phyloP scores from a whole-genome alignment of 2,888 invertebrate species.

The Ennomos quercinarius region DNA sequence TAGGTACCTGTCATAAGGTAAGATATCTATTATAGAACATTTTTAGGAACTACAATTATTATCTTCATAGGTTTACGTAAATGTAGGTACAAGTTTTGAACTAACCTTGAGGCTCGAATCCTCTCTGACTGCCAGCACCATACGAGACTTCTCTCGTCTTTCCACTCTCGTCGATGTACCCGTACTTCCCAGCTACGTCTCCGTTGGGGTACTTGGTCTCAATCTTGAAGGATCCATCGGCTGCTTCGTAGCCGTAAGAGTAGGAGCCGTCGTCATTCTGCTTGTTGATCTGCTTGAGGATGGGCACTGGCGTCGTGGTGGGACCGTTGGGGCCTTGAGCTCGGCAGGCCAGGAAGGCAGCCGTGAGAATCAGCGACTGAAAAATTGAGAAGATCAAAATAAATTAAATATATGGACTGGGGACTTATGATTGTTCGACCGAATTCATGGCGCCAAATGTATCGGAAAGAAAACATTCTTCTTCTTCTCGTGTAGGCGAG shows the following conservation, averaged over 20 bases:
- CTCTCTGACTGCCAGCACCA: conserved; percentile 91
- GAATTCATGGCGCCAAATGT: too few relatives aligned
- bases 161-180: conserved; percentile 93
- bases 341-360: conserved; percentile 46
- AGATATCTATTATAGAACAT: too few relatives aligned
- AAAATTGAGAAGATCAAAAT: conserved; percentile 33
- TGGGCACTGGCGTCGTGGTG: conserved; percentile 91
- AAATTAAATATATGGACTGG: background rate
- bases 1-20: too few relatives aligned
- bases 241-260: conserved; percentile 94
- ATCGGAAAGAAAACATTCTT: background rate
- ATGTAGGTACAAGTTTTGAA: background rate
- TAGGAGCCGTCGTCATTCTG: conserved; percentile 96
- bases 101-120: conserved; percentile 92
- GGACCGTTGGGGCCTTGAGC: conserved; percentile 81
- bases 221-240: conserved; percentile 94
- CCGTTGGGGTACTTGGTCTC: conserved; percentile 94
- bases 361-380: conserved; percentile 52
- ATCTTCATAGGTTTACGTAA: too few relatives aligned
- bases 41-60: too few relatives aligned
- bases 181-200: conserved; percentile 95
- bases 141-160: conserved; percentile 92
- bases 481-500: too few relatives aligned
- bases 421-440: background rate
- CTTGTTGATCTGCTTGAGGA: conserved; percentile 92